phyloP scores from a whole-genome alignment of 2,888 invertebrate species.

The Hydrotaea diabolus region DNA sequence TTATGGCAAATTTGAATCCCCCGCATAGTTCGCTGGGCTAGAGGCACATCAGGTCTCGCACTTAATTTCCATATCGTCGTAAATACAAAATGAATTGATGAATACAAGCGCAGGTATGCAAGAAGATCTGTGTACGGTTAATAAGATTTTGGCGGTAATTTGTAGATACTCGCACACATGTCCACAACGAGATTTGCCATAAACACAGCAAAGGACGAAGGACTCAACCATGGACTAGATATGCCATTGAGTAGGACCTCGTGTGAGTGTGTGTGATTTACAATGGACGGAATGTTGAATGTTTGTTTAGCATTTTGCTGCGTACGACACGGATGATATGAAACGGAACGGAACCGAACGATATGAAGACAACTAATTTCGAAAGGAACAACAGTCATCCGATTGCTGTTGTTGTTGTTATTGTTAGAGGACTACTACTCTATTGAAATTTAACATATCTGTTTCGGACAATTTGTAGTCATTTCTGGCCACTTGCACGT shows the following conservation, averaged over 20 bases:
- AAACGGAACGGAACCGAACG: background rate
- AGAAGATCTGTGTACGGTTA: slow-evolving; percentile 53
- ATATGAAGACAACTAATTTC: slow-evolving; percentile 14
- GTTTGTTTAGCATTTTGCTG: background rate
- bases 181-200: slow-evolving; percentile 37
- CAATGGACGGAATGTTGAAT: background rate
- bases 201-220: background rate
- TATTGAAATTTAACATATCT: slow-evolving; percentile 31
- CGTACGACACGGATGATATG: background rate
- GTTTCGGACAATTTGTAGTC: slow-evolving; percentile 35
- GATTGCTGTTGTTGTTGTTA: background rate
- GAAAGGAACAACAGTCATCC: background rate
- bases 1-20: background rate
- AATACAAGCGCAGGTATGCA: slow-evolving; percentile 5
- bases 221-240: background rate
- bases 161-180: slow-evolving; percentile 49
- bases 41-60: background rate
- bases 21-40: background rate
- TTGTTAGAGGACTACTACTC: background rate
- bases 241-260: background rate
- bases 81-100: slow-evolving; percentile 31
- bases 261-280: background rate
- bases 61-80: slow-evolving; percentile 15
- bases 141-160: slow-evolving; percentile 63
- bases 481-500: background rate